These are phyloP conservation scores for Eublepharis macularius DNA, from an alignment of 2,113 vertebrate species.

Conservation along the genomic window DNA sequence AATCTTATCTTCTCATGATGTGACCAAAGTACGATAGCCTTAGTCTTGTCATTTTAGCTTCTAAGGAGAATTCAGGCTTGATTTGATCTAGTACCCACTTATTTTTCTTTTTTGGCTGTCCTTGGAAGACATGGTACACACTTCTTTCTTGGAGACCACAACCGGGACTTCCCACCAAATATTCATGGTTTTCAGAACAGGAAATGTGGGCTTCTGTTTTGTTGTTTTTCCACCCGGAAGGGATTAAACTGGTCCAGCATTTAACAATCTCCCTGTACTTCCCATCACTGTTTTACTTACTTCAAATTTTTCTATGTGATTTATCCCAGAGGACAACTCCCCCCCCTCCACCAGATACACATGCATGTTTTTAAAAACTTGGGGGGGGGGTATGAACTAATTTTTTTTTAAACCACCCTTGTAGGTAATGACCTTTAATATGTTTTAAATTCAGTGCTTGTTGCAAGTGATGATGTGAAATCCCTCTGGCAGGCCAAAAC, in stretches of 20 bases:
- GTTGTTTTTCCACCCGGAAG: not conserved
- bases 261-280: not conserved
- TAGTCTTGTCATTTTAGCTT: no score
- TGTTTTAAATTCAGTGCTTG: slow-evolving; percentile 74
- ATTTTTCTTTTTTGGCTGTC: no score
- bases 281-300: slow-evolving; percentile 48
- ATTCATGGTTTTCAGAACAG: not conserved
- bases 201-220: not conserved
- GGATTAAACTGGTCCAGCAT: not conserved
- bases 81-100: no score
- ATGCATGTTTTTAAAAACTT: no score
- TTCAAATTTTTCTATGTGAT: slow-evolving; percentile 64
- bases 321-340: slow-evolving; percentile 45
- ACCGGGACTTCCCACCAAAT: not conserved
- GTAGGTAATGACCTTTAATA: slow-evolving; percentile 76
- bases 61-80: no score
- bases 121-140: not conserved
- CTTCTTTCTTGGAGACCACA: not conserved
- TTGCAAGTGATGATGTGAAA: slow-evolving; percentile 66
- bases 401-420: slow-evolving; percentile 66
- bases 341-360: no score
- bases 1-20: no score
- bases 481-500: slow-evolving; percentile 72
- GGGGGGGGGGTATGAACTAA: slow-evolving; percentile 54
- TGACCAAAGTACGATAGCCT: no score